These are phyloP conservation scores for Keiferia lycopersicella DNA, from an alignment of 2,888 invertebrate genomes.

Conservation along the genomic window DNA sequence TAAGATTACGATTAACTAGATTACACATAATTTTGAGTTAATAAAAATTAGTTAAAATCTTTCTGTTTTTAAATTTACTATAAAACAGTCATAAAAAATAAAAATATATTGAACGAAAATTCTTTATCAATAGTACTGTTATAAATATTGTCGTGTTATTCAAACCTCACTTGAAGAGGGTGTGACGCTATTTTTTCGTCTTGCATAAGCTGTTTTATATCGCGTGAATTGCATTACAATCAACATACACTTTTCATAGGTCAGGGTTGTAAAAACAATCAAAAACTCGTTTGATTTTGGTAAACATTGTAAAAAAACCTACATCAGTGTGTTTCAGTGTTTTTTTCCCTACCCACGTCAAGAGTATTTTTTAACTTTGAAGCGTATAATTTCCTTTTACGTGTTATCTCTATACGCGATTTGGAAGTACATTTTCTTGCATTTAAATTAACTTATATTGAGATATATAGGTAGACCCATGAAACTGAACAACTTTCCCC, in stretches of 20 bases:
- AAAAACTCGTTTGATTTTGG: neutral
- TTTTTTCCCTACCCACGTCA: too few species aligned
- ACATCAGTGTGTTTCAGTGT: too few species aligned
- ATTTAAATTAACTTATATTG: too few species aligned
- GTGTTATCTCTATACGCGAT: too few species aligned
- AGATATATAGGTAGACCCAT: too few species aligned
- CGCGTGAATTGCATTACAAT: neutral
- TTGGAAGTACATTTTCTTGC: too few species aligned
- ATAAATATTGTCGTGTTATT: neutral
- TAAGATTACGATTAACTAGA: too few species aligned
- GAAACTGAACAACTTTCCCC: too few species aligned
- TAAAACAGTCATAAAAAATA: neutral
- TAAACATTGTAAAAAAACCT: neutral
- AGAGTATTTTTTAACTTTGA: neutral
- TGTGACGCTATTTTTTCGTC: neutral
- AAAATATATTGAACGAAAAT: neutral
- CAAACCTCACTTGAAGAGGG: neutral
- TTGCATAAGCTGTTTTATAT: constrained; percentile 7
- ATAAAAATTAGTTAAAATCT: too few species aligned
- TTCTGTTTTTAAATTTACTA: too few species aligned
- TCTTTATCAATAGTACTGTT: neutral
- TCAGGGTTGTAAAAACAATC: neutral
- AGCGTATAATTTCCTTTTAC: too few species aligned
- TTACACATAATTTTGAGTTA: too few species aligned
- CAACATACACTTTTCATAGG: neutral